Evolutionary conservation across 1,140 invertebrate genomes (phyloP).

Genomic region (Papilio polytes): DNA sequence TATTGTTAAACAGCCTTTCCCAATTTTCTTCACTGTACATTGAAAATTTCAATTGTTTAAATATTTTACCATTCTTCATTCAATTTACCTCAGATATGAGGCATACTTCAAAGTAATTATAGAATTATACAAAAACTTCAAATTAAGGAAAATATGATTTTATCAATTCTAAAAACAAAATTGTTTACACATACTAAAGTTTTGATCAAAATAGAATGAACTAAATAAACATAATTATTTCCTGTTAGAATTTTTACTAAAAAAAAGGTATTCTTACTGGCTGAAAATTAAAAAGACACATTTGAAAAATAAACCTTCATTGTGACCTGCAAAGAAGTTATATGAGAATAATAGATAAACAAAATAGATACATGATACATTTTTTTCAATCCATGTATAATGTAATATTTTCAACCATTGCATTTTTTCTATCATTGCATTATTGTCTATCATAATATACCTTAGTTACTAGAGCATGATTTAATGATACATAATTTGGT

Average conservation of each 20-base stretch:
- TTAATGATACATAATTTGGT: constrained; percentile 31
- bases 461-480: constrained; percentile 32
- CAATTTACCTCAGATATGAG: neutral
- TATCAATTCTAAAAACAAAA: too few relatives aligned
- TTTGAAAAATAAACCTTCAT: neutral
- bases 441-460: constrained; percentile 28
- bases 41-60: neutral
- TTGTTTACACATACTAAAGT: too few relatives aligned
- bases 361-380: neutral
- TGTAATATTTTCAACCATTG: neutral
- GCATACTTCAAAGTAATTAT: neutral
- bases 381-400: too few relatives aligned
- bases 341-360: neutral
- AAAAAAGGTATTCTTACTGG: too few relatives aligned
- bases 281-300: neutral
- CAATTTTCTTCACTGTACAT: neutral
- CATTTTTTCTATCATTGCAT: constrained; percentile 13
- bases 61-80: neutral
- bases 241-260: too few relatives aligned
- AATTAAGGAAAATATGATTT: too few relatives aligned
- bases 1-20: neutral
- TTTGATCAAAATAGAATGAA: neutral
- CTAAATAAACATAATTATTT: too few relatives aligned
- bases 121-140: neutral
- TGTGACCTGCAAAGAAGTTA: neutral